phyloP scores from a whole-genome alignment of 2,113 vertebrate genomes.

The Vidua chalybeata region DNA sequence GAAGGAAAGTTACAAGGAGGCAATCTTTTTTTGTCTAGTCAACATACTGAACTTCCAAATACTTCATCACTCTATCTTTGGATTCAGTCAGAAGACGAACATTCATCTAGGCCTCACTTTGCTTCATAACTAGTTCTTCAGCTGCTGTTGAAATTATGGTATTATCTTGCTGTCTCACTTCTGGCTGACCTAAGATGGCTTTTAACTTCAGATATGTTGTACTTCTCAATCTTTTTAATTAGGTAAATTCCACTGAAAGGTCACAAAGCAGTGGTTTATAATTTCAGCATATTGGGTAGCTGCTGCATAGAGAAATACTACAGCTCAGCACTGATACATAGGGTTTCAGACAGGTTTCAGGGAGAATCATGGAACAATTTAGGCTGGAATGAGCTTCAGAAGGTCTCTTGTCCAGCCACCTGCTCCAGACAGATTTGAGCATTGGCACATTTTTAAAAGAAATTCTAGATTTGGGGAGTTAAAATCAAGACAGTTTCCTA shows the following conservation, averaged over 20 bases:
- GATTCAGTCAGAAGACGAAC: not conserved
- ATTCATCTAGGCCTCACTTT: not conserved
- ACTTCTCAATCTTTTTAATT: not conserved
- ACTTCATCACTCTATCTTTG: not conserved
- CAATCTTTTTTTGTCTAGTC: not conserved
- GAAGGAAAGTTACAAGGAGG: not conserved
- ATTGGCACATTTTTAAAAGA: not conserved
- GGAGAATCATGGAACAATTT: not conserved
- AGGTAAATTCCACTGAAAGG: not conserved
- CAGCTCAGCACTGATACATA: not conserved
- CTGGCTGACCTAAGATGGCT: not conserved
- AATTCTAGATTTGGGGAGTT: not conserved
- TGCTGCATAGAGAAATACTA: not conserved
- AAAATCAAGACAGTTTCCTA: not conserved
- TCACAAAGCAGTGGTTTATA: not conserved
- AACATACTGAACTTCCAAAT: not conserved
- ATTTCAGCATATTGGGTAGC: not conserved
- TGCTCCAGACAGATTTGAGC: not conserved
- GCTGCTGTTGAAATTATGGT: not conserved
- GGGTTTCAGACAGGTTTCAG: not conserved
- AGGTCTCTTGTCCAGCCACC: not conserved
- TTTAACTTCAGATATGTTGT: not conserved
- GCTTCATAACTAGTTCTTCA: not conserved
- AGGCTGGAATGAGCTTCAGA: not conserved
- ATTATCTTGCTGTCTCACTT: not conserved